phyloP scores from a whole-genome alignment of 2,797 vertebrate genomes.

The Erethizon dorsatum region DNA sequence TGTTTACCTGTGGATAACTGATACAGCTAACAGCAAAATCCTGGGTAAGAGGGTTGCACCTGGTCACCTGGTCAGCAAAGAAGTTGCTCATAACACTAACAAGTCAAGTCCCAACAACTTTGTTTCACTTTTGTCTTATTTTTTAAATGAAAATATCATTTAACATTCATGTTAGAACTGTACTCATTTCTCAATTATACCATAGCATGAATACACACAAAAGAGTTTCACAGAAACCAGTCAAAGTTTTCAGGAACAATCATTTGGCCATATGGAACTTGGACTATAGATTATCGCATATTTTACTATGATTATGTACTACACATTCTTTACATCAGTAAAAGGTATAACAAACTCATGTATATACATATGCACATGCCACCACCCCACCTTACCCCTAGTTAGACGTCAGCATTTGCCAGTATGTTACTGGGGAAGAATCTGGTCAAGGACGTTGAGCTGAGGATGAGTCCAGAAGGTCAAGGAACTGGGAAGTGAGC shows the following conservation, averaged over 20 bases:
- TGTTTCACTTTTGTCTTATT: not conserved
- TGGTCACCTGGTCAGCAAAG: not conserved
- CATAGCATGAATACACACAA: not conserved
- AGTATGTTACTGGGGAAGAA: not conserved
- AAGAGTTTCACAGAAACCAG: not conserved
- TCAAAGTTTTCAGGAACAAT: not conserved
- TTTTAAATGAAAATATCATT: constrained; percentile 26
- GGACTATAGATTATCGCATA: not conserved
- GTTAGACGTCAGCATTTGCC: not conserved
- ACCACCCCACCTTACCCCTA: no score
- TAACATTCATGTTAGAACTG: not conserved
- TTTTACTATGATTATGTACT: not conserved
- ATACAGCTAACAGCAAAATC: not conserved
- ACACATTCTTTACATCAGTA: not conserved
- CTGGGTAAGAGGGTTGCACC: not conserved
- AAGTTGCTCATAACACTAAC: not conserved
- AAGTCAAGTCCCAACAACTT: not conserved
- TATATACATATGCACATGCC: not conserved
- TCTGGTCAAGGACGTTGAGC: not conserved
- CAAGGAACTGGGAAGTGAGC: not conserved
- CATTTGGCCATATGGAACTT: not conserved
- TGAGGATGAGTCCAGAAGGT: not conserved
- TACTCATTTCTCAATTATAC: not conserved
- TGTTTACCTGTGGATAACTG: not conserved
- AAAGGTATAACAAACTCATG: not conserved